A percentile compares a stretch with the other conserved stretches of the same genome.
These are phyloP conservation scores for Lepeophtheirus nordmannii DNA, from an alignment of 2,888 invertebrate genomes.

Conservation along the genomic window DNA sequence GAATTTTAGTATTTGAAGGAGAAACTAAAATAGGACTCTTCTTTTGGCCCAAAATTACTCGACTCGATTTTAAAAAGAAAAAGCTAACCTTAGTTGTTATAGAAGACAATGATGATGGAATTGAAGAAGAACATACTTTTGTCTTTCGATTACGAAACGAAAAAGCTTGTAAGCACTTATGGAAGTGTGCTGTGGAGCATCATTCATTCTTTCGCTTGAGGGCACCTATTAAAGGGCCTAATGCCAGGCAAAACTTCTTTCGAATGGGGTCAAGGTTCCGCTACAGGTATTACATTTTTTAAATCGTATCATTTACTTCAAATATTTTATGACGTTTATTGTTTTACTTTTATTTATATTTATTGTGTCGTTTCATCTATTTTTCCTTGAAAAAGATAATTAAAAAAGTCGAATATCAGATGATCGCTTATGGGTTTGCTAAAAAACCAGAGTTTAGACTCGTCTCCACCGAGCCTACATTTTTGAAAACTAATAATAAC, in stretches of 20 bases:
- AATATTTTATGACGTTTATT: conserved; percentile 19
- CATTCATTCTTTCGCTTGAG: conserved; percentile 95
- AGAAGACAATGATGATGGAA: conserved; percentile 92
- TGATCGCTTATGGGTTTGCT: too few relatives aligned
- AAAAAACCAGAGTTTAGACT: too few relatives aligned
- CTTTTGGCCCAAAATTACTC: conserved; percentile 96
- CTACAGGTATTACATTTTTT: conserved; percentile 42
- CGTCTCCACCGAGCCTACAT: too few relatives aligned
- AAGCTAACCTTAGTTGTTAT: conserved; percentile 91
- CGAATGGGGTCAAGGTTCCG: conserved; percentile 95
- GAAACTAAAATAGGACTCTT: conserved; percentile 92
- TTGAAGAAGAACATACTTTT: conserved; percentile 95
- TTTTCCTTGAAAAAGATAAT: background rate
- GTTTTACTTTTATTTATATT: background rate
- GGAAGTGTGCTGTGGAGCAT: conserved; percentile 99
- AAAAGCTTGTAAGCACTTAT: conserved; percentile 96
- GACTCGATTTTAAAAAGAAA: conserved; percentile 93
- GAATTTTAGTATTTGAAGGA: conserved; percentile 93
- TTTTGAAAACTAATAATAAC: too few relatives aligned
- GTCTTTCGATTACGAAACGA: conserved; percentile 72
- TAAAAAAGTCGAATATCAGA: too few relatives aligned
- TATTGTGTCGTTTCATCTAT: background rate
- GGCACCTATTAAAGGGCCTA: conserved; percentile 71
- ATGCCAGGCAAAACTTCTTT: conserved; percentile 85
- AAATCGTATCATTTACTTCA: conserved; percentile 7